These are phyloP conservation scores for Uloborus diversus DNA, from an alignment of 1,140 invertebrate species.

Conservation along the genomic window DNA sequence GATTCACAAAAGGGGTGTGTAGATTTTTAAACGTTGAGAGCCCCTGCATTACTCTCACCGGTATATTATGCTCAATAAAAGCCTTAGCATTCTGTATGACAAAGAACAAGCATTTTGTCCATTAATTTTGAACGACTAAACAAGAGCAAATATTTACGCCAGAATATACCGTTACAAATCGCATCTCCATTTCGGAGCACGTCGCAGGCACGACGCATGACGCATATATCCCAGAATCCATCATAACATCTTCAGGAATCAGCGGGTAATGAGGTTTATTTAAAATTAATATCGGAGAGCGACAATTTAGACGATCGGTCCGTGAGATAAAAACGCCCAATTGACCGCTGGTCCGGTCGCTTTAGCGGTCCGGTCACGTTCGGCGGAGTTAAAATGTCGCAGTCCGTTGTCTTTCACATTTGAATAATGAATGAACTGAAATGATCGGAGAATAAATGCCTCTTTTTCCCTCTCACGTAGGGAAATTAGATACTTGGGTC, in stretches of 20 bases:
- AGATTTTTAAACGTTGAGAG: too few species aligned
- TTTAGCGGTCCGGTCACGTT: slow-evolving; percentile 19
- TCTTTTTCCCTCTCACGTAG: slow-evolving; percentile 29
- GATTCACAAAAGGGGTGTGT: too few species aligned
- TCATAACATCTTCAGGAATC: slow-evolving; percentile 6
- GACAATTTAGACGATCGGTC: slow-evolving; percentile 49
- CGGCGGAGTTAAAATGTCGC: slow-evolving; percentile 36
- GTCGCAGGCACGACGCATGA: too few species aligned
- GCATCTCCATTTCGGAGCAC: too few species aligned
- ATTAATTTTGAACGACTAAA: too few species aligned
- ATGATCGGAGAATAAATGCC: too few species aligned
- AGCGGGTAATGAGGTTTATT: slow-evolving; percentile 49
- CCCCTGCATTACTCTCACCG: too few species aligned
- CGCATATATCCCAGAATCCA: slow-evolving; percentile 27
- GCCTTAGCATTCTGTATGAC: too few species aligned
- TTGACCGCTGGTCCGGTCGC: slow-evolving; percentile 30
- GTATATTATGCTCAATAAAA: too few species aligned
- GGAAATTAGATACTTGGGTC: slow-evolving; percentile 12
- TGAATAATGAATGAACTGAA: slow-evolving; percentile 16
- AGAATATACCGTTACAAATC: too few species aligned
- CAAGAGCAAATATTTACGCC: neutral
- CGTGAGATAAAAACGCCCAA: slow-evolving; percentile 51
- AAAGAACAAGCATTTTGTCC: too few species aligned
- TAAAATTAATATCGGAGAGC: slow-evolving; percentile 54
- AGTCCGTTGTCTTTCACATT: slow-evolving; percentile 12